Evolutionary conservation across 2,113 vertebrate genomes (phyloP).

Genomic region (Myxocyprinus asiaticus): DNA sequence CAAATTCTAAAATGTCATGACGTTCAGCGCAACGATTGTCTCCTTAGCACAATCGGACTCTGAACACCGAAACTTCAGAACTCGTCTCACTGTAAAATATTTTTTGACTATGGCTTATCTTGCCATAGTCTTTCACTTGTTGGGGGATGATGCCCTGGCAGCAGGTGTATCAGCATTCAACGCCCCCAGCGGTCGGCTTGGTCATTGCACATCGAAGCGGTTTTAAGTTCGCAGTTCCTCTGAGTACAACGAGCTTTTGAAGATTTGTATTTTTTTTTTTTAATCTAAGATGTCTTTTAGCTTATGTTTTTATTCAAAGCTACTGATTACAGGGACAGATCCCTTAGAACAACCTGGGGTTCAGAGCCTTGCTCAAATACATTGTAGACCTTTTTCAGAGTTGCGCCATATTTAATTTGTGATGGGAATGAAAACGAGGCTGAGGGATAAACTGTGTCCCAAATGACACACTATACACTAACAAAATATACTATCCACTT

Average conservation of each 20-base stretch:
- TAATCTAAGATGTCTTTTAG: not conserved
- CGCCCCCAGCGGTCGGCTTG: conserved; percentile 5
- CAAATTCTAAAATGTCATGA: not conserved
- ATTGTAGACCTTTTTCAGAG: too few species aligned
- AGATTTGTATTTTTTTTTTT: not conserved
- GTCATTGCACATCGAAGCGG: not conserved
- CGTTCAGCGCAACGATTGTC: not conserved
- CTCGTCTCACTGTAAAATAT: not conserved
- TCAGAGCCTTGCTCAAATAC: not conserved
- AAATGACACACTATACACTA: too few species aligned
- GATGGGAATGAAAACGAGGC: too few species aligned
- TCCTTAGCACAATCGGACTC: not conserved
- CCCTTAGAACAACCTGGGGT: not conserved
- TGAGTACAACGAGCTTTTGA: not conserved
- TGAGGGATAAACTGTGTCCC: too few species aligned
- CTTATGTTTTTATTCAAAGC: not conserved
- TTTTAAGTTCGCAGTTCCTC: not conserved
- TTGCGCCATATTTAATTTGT: too few species aligned
- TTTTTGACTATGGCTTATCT: conserved; percentile 19
- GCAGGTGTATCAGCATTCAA: conserved; percentile 13
- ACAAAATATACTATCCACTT: too few species aligned
- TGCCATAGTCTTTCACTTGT: not conserved
- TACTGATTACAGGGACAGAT: too few species aligned
- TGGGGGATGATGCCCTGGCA: conserved; percentile 14
- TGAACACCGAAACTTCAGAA: not conserved